Evolutionary conservation across 2,797 vertebrate genomes (phyloP).

Genomic region (Scarus forsteni): DNA sequence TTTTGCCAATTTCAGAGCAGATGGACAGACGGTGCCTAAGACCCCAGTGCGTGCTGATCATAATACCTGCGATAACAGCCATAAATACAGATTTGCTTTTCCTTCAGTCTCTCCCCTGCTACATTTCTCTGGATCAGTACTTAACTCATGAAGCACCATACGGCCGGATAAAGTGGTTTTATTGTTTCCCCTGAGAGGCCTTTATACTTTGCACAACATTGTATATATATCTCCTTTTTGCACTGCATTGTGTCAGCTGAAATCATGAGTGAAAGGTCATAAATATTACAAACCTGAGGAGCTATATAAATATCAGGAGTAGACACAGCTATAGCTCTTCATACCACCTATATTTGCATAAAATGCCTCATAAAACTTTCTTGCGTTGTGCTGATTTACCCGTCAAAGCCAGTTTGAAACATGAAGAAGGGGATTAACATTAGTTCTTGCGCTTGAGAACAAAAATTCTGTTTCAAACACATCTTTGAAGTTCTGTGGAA

Average conservation of each 20-base stretch:
- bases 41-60: background rate
- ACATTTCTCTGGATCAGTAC: constrained; percentile 22
- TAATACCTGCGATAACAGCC: constrained; percentile 25
- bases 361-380: constrained; percentile 51
- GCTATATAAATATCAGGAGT: constrained; percentile 48
- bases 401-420: constrained; percentile 42
- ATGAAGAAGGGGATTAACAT: constrained; percentile 31
- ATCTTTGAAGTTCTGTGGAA: constrained; percentile 18
- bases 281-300: constrained; percentile 49
- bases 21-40: constrained; percentile 22
- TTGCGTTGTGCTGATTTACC: constrained; percentile 43
- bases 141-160: constrained; percentile 30
- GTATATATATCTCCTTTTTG: constrained; percentile 41
- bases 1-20: constrained; percentile 44
- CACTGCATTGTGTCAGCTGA: constrained; percentile 31
- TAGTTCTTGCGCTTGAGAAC: constrained; percentile 24
- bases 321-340: constrained; percentile 28
- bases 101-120: constrained; percentile 17
- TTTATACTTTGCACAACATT: constrained; percentile 29
- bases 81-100: constrained; percentile 53
- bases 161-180: constrained; percentile 19
- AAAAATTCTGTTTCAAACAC: constrained; percentile 15
- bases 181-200: constrained; percentile 30
- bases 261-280: constrained; percentile 55
- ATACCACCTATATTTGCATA: constrained; percentile 59